Conservation (phyloP, 2,113 vertebrate genomes). For the Clarias magur region DNA sequence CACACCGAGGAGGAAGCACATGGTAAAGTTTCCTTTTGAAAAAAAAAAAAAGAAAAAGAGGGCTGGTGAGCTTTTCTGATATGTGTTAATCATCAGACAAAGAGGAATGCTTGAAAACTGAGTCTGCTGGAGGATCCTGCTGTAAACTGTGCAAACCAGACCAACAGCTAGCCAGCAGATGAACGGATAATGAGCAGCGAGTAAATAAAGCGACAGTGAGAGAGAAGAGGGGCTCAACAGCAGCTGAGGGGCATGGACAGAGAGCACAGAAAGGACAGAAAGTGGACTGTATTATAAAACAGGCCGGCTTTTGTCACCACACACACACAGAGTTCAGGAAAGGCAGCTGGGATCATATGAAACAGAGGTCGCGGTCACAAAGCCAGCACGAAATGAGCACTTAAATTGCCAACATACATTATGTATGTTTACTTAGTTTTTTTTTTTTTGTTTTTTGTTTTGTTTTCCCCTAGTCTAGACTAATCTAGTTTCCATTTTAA, state of each 20-base stretch:
- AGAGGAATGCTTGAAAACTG: constrained; percentile 6
- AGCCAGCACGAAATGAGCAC: not conserved
- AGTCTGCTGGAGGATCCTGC: not conserved
- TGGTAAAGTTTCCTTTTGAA: constrained; percentile 24
- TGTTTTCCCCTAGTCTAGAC: not conserved
- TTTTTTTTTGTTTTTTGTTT: too few species aligned
- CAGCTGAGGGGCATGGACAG: constrained; percentile 9
- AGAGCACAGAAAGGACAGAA: constrained; percentile 9
- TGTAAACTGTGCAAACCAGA: constrained; percentile 27
- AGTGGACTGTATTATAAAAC: constrained; percentile 33
- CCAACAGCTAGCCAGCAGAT: not conserved
- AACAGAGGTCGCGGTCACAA: constrained; percentile 18
- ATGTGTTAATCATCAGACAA: constrained; percentile 18
- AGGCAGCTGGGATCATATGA: constrained; percentile 26
- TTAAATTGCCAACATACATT: not conserved
- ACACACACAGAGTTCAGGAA: constrained; percentile 1
- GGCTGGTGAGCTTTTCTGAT: not conserved
- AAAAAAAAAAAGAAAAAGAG: not conserved
- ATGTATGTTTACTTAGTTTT: not conserved
- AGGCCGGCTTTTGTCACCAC: constrained; percentile 42
- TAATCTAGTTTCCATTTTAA: not conserved
- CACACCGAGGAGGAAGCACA: not conserved
- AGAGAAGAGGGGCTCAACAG: constrained; percentile 25
- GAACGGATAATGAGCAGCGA: constrained; percentile 3
- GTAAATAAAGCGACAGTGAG: constrained; percentile 25